phyloP scores from a whole-genome alignment of 2,888 invertebrate species.

The Pollenia angustigena region DNA sequence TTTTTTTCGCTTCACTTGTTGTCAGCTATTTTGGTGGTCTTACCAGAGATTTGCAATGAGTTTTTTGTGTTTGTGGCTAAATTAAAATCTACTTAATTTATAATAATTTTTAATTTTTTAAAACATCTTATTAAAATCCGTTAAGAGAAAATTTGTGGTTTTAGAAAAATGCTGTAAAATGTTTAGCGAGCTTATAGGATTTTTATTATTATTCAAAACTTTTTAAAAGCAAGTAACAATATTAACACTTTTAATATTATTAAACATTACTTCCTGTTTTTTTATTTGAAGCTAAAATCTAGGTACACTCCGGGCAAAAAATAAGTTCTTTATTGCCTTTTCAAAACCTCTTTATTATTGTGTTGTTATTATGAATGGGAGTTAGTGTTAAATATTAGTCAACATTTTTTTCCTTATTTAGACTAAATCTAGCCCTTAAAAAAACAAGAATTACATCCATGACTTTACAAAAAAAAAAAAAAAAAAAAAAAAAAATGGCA shows the following conservation, averaged over 20 bases:
- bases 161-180: too few species aligned
- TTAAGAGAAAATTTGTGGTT: background rate
- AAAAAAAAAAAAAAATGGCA: background rate
- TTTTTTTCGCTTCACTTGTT: slow-evolving; percentile 22
- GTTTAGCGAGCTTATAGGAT: too few species aligned
- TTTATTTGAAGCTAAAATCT: too few species aligned
- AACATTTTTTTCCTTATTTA: background rate
- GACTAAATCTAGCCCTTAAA: background rate
- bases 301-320: background rate
- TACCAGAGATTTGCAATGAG: slow-evolving; percentile 43
- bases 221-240: too few species aligned
- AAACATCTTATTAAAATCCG: background rate
- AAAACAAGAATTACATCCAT: slow-evolving; percentile 31
- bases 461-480: slow-evolving; percentile 19
- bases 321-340: background rate
- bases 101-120: background rate
- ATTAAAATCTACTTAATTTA: slow-evolving; percentile 32
- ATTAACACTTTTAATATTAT: too few species aligned
- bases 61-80: slow-evolving; percentile 20
- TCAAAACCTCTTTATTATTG: background rate
- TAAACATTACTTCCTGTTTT: too few species aligned
- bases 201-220: too few species aligned
- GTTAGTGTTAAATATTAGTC: background rate
- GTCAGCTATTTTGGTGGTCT: slow-evolving; percentile 40
- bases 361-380: background rate